phyloP scores from a whole-genome alignment of 1,140 invertebrate genomes.

The Megalonaias nervosa region DNA sequence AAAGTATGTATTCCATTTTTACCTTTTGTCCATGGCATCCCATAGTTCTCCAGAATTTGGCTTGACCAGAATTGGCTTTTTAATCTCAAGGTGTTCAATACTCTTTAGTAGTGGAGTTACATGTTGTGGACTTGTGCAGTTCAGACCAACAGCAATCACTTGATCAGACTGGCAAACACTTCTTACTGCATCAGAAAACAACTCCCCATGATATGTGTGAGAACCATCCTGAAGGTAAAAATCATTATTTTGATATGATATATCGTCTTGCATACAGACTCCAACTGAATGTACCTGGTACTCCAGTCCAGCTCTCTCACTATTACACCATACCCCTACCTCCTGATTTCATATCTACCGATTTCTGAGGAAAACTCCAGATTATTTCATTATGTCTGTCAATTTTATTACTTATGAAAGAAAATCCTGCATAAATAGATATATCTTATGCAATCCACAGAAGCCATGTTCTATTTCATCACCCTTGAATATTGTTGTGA shows the following conservation, averaged over 20 bases:
- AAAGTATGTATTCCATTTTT: too few relatives aligned
- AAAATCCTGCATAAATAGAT: too few relatives aligned
- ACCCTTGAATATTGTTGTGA: too few relatives aligned
- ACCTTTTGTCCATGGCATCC: slow-evolving; percentile 71
- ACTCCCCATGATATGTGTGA: slow-evolving; percentile 77
- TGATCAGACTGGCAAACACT: slow-evolving; percentile 76
- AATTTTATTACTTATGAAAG: too few relatives aligned
- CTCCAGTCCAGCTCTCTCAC: too few relatives aligned
- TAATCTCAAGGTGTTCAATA: slow-evolving; percentile 23
- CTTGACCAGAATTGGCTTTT: slow-evolving; percentile 77
- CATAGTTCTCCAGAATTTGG: slow-evolving; percentile 84
- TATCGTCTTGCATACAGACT: too few relatives aligned
- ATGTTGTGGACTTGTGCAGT: slow-evolving; percentile 82
- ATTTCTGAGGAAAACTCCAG: neutral
- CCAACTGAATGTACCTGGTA: too few relatives aligned
- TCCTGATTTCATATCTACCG: neutral
- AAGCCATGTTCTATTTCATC: too few relatives aligned
- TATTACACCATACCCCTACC: neutral
- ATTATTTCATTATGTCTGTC: neutral
- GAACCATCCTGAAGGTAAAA: slow-evolving; percentile 59
- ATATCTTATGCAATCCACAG: too few relatives aligned
- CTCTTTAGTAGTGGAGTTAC: slow-evolving; percentile 75
- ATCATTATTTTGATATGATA: neutral
- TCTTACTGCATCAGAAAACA: slow-evolving; percentile 77
- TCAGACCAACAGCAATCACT: slow-evolving; percentile 86